Percentiles rank a stretch among this genome's conserved stretches.
Conservation (phyloP, 2,113 vertebrate species). For the Passer montanus region DNA sequence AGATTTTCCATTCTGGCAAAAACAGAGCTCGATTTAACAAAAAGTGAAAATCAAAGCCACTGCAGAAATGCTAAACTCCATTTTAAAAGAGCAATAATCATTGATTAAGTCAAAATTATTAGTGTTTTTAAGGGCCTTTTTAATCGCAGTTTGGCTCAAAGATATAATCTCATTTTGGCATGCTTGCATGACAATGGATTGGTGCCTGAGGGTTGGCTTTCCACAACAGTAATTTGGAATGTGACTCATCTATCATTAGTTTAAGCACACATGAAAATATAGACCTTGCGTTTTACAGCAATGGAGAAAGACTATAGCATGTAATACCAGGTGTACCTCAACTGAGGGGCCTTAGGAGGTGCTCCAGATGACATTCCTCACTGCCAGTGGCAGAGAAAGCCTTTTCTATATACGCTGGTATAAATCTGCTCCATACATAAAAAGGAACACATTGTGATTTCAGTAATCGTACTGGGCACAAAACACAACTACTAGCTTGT, state of each 20-base stretch:
- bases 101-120: constrained; percentile 36
- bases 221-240: constrained; percentile 14
- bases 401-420: neutral
- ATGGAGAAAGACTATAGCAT: neutral
- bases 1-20: neutral
- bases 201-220: constrained; percentile 13
- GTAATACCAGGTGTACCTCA: neutral
- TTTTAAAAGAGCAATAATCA: constrained; percentile 19
- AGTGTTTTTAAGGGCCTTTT: constrained; percentile 12
- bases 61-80: neutral
- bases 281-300: neutral
- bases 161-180: constrained; percentile 28
- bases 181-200: neutral
- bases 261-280: neutral
- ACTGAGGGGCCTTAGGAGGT: neutral
- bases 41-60: neutral
- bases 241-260: constrained; percentile 10
- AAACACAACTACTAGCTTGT: neutral
- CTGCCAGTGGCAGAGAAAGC: neutral
- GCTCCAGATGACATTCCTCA: neutral
- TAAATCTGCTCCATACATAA: neutral
- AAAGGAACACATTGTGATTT: constrained; percentile 1
- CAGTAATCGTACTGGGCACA: neutral
- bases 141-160: constrained; percentile 8
- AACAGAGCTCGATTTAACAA: neutral